A percentile compares a stretch with the other conserved stretches of the same genome.
Evolutionary conservation across 2,113 vertebrate species (phyloP).

Genomic region (Platanista minor): DNA sequence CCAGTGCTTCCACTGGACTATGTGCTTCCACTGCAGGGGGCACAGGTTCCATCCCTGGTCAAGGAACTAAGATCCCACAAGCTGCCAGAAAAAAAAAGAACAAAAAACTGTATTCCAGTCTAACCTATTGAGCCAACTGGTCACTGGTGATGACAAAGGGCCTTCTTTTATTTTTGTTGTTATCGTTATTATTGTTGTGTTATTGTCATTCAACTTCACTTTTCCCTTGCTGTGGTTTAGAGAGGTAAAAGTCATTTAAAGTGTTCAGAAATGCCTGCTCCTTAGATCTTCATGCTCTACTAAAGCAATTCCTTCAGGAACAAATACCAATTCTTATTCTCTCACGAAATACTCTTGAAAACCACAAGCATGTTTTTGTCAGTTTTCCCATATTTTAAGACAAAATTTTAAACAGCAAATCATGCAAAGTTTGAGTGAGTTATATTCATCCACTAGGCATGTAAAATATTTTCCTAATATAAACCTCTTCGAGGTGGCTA

Average conservation of each 20-base stretch:
- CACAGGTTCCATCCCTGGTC: not conserved
- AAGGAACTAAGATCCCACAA: not conserved
- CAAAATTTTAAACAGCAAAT: slow-evolving; percentile 1
- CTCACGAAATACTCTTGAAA: not conserved
- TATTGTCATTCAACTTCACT: not conserved
- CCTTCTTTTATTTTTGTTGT: not conserved
- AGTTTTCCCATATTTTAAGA: slow-evolving; percentile 7
- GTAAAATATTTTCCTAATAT: not conserved
- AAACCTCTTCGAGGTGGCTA: not conserved
- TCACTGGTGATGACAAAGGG: not conserved
- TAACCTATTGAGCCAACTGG: not conserved
- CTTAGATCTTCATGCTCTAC: not conserved
- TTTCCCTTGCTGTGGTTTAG: not conserved
- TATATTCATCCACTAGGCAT: not conserved
- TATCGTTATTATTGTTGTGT: not conserved
- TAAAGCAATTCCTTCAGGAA: not conserved
- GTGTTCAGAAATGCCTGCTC: not conserved
- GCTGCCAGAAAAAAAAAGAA: not conserved
- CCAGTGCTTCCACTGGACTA: not conserved
- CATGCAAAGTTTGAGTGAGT: not conserved
- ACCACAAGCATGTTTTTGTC: not conserved
- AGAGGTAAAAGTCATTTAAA: not conserved
- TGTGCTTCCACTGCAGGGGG: not conserved
- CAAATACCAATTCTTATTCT: not conserved
- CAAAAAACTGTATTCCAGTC: not conserved